These are phyloP conservation scores for Rhagonycha fulva DNA, from an alignment of 2,888 invertebrate genomes.

Conservation along the genomic window DNA sequence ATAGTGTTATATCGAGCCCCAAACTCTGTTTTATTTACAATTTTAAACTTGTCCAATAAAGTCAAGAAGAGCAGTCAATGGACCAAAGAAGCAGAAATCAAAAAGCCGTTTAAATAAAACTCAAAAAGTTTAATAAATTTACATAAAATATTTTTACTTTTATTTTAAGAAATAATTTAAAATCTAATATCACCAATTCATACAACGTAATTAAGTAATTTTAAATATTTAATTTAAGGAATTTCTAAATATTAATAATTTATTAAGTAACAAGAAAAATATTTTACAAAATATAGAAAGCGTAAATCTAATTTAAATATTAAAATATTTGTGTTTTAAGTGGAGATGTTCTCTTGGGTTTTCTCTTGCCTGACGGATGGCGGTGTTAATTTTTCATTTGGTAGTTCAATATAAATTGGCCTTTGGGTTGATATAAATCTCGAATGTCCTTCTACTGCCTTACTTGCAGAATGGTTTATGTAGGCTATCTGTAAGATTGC, in stretches of 20 bases:
- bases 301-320: neutral
- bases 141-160: neutral
- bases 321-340: constrained; percentile 11
- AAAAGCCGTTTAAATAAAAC: neutral
- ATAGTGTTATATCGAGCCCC: too few relatives aligned
- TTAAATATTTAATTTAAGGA: neutral
- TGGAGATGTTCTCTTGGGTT: constrained; percentile 11
- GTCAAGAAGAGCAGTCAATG: too few relatives aligned
- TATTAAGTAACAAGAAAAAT: constrained; percentile 1
- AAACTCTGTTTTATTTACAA: too few relatives aligned
- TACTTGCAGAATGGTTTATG: constrained; percentile 58
- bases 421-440: constrained; percentile 66
- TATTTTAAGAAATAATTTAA: constrained; percentile 1
- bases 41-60: neutral
- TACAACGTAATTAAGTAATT: constrained; percentile 3
- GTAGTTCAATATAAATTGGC: constrained; percentile 71
- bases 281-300: constrained; percentile 1
- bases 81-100: neutral
- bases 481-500: constrained; percentile 51
- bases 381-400: constrained; percentile 60
- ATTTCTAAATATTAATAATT: neutral
- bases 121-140: neutral
- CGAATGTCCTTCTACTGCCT: constrained; percentile 55
- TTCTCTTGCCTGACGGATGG: constrained; percentile 18
- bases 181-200: constrained; percentile 19